These are phyloP conservation scores for Gadopsis bispinosus DNA, from an alignment of 2,797 vertebrate species.

Conservation along the genomic window DNA sequence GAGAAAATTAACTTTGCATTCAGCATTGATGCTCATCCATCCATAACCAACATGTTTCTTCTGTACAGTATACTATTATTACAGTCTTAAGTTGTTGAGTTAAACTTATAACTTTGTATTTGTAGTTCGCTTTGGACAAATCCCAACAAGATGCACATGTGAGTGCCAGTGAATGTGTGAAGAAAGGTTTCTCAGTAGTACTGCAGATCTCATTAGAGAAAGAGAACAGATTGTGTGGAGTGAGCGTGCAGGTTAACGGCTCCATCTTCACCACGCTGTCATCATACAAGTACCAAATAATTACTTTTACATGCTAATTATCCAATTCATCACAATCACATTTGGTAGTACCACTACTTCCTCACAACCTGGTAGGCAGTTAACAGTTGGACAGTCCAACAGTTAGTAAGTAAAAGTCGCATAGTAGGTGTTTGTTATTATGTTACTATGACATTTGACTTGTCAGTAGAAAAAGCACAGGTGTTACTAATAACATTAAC, in stretches of 20 bases:
- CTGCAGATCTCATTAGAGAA: conserved; percentile 11
- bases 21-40: not conserved
- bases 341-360: not conserved
- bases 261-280: conserved; percentile 12
- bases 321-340: not conserved
- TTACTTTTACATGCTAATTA: not conserved
- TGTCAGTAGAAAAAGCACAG: conserved; percentile 6
- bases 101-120: conserved; percentile 3
- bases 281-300: not conserved
- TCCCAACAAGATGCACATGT: conserved; percentile 8
- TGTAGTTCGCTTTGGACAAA: conserved; percentile 19
- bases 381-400: not conserved
- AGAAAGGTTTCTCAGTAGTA: conserved; percentile 32
- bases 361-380: not conserved
- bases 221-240: conserved; percentile 25
- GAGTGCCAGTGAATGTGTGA: conserved; percentile 30
- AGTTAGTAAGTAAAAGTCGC: not conserved
- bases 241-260: not conserved
- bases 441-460: conserved; percentile 1
- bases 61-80: not conserved
- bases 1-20: not conserved
- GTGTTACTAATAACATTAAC: not conserved
- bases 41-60: not conserved
- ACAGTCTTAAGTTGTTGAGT: not conserved
- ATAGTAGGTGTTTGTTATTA: not conserved